These are phyloP conservation scores for Phymatocera aterrima DNA, from an alignment of 2,888 invertebrate genomes.

Conservation along the genomic window DNA sequence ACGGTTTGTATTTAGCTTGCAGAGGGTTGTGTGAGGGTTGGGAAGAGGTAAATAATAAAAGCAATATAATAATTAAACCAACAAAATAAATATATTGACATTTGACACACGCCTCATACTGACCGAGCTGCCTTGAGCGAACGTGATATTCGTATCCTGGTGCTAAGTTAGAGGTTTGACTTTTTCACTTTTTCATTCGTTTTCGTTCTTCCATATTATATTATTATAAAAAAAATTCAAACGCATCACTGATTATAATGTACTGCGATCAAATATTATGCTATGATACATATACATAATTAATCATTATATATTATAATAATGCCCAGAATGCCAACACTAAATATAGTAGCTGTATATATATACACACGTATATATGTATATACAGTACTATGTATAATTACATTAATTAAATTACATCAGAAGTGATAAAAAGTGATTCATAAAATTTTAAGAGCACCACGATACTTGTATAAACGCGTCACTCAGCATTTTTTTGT, in stretches of 20 bases:
- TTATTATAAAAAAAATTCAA: not conserved
- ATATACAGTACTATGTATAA: not conserved
- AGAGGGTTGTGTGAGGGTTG: not conserved
- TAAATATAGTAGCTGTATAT: not conserved
- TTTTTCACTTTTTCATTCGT: not conserved
- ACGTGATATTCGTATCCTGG: conserved; percentile 40
- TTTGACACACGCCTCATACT: conserved; percentile 49
- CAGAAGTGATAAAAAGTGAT: not conserved
- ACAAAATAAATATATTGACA: conserved; percentile 66
- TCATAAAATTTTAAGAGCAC: conserved; percentile 23
- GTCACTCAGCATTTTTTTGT: conserved; percentile 17
- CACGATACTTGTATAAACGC: conserved; percentile 33
- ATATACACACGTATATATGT: too few relatives aligned
- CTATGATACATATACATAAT: not conserved
- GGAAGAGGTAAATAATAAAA: conserved; percentile 52
- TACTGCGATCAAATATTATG: too few relatives aligned
- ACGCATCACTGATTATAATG: too few relatives aligned
- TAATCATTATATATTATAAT: too few relatives aligned
- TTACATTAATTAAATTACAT: too few relatives aligned
- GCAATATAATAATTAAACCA: conserved; percentile 64
- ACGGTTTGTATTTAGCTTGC: conserved; percentile 11
- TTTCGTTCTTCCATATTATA: not conserved
- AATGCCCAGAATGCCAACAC: conserved; percentile 31
- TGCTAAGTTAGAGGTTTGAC: conserved; percentile 18
- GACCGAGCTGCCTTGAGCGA: conserved; percentile 44